phyloP scores from a whole-genome alignment of 2,797 vertebrate species.

The Lophotriccus pileatus region DNA sequence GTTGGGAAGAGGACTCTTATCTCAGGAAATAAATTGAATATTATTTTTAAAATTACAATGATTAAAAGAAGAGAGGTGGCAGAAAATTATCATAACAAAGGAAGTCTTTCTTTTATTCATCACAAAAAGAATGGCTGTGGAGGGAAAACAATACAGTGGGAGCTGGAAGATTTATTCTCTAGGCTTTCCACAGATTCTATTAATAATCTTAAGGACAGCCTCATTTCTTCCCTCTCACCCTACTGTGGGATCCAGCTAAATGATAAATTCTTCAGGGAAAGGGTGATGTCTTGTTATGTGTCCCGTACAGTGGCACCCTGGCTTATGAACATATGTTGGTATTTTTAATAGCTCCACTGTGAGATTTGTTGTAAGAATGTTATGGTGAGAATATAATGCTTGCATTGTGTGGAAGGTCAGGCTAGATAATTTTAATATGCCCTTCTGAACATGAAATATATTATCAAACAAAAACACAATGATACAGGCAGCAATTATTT shows the following conservation, averaged over 20 bases:
- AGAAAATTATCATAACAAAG: background rate
- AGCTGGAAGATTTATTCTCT: background rate
- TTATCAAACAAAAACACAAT: constrained; percentile 38
- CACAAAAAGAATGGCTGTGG: background rate
- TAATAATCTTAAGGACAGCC: background rate
- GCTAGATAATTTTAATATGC: constrained; percentile 47
- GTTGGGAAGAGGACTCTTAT: background rate
- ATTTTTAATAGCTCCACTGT: constrained; percentile 10
- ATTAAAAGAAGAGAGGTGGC: background rate
- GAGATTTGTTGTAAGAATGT: background rate
- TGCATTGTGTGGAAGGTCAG: constrained; percentile 14
- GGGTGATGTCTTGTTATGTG: background rate
- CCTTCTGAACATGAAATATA: constrained; percentile 36
- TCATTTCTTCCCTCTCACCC: background rate
- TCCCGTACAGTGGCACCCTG: background rate
- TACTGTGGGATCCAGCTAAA: background rate
- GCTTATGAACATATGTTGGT: background rate
- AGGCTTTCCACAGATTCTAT: background rate
- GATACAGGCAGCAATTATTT: constrained; percentile 48
- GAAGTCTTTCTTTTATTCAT: background rate
- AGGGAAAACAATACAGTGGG: background rate
- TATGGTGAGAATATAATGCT: background rate
- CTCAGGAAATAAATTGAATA: background rate
- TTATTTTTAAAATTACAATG: background rate
- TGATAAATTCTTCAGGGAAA: background rate